Percentiles rank a stretch among this genome's conserved stretches.
phyloP scores from a whole-genome alignment of 2,888 invertebrate species.

The Sisyra terminalis region DNA sequence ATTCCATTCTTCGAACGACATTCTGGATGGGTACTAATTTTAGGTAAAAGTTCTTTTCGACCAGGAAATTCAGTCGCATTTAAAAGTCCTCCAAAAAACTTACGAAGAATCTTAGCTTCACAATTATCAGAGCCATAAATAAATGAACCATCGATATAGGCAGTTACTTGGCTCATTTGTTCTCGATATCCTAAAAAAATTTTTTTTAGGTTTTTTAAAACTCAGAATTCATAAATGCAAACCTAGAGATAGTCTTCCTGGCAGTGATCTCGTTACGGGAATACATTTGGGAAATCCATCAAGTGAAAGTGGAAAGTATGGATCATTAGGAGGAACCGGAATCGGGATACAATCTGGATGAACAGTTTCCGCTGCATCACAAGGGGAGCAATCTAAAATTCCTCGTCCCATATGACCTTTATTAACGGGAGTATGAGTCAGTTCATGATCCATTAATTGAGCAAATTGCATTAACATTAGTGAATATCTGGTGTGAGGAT shows the following conservation, averaged over 20 bases:
- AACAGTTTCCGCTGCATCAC: conserved; percentile 28
- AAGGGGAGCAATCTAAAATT: conserved; percentile 28
- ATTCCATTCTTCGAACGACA: conserved; percentile 25
- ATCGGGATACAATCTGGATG: conserved; percentile 37
- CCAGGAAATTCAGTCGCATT: conserved; percentile 24
- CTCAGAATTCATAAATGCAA: not conserved
- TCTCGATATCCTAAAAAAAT: conserved; percentile 30
- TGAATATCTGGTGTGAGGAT: conserved; percentile 40
- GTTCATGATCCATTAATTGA: conserved; percentile 52
- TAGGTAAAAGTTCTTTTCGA: conserved; percentile 26
- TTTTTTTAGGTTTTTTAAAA: too few species aligned
- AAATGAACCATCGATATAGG: conserved; percentile 46
- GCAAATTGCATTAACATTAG: conserved; percentile 54
- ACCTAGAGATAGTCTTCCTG: conserved; percentile 9
- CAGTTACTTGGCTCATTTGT: conserved; percentile 49
- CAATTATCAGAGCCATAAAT: conserved; percentile 43
- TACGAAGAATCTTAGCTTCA: conserved; percentile 32
- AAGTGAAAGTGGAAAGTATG: conserved; percentile 25
- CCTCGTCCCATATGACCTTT: conserved; percentile 25
- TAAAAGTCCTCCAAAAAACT: conserved; percentile 37
- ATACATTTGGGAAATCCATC: conserved; percentile 30
- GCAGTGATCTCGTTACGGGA: conserved; percentile 31
- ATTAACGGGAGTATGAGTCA: conserved; percentile 41
- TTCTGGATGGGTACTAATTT: conserved; percentile 25
- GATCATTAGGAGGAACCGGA: conserved; percentile 30